These are phyloP conservation scores for Barbus barbus DNA, from an alignment of 2,113 vertebrate species.

Conservation along the genomic window DNA sequence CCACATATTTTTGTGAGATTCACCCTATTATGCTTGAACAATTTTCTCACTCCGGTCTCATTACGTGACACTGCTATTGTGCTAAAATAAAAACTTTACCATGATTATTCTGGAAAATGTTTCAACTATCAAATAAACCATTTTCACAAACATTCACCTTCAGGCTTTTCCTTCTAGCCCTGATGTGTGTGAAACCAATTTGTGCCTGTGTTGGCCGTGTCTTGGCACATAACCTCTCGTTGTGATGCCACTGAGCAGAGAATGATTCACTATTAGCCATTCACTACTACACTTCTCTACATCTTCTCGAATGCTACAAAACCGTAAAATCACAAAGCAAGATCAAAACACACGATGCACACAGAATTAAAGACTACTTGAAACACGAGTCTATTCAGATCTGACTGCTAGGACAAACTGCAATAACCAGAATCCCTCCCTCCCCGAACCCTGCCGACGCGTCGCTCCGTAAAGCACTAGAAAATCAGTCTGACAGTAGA, in stretches of 20 bases:
- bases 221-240: neutral
- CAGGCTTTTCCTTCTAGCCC: neutral
- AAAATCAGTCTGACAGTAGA: slow-evolving; percentile 40
- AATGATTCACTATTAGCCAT: slow-evolving; percentile 19
- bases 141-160: slow-evolving; percentile 40
- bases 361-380: slow-evolving; percentile 46
- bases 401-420: slow-evolving; percentile 40
- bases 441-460: slow-evolving; percentile 29
- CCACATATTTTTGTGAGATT: neutral
- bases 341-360: slow-evolving; percentile 32
- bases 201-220: slow-evolving; percentile 6
- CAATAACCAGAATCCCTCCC: slow-evolving; percentile 33
- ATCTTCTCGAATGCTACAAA: slow-evolving; percentile 41
- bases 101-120: slow-evolving; percentile 1
- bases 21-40: neutral
- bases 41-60: neutral
- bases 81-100: neutral
- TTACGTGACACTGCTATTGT: neutral
- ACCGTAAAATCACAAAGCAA: slow-evolving; percentile 48
- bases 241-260: slow-evolving; percentile 2
- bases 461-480: slow-evolving; percentile 29
- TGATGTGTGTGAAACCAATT: neutral
- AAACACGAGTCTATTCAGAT: slow-evolving; percentile 43
- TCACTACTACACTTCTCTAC: slow-evolving; percentile 11
- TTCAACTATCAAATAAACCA: neutral